phyloP scores from a whole-genome alignment of 2,113 vertebrate species.

The Clarias magur region DNA sequence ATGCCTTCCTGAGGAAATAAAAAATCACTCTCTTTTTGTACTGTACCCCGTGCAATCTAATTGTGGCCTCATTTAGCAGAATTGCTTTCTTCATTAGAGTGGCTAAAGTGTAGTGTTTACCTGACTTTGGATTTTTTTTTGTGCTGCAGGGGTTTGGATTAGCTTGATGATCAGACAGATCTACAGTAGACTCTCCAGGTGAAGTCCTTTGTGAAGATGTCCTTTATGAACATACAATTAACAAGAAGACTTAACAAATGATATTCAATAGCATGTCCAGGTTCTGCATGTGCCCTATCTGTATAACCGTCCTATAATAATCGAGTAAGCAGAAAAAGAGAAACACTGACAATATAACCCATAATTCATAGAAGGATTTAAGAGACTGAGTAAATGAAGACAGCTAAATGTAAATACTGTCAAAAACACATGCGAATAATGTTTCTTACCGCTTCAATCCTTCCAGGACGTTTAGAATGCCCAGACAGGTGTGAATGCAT shows the following conservation, averaged over 20 bases:
- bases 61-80: slow-evolving; percentile 50
- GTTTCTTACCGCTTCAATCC: not conserved
- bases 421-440: not conserved
- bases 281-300: not conserved
- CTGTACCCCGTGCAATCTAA: slow-evolving; percentile 48
- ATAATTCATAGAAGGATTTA: not conserved
- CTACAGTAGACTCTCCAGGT: not conserved
- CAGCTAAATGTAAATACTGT: not conserved
- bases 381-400: not conserved
- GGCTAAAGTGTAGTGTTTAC: slow-evolving; percentile 51
- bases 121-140: slow-evolving; percentile 43
- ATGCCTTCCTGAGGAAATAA: slow-evolving; percentile 5
- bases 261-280: not conserved
- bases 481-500: not conserved
- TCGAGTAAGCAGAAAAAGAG: no score
- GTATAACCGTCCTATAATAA: not conserved
- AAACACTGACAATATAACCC: not conserved
- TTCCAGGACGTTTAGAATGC: not conserved
- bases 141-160: slow-evolving; percentile 42
- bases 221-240: not conserved
- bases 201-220: not conserved
- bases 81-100: slow-evolving; percentile 51
- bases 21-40: slow-evolving; percentile 43
- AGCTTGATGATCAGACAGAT: slow-evolving; percentile 38
- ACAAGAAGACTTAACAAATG: not conserved